Evolutionary conservation across 2,888 invertebrate species (phyloP).

Genomic region (Pristionchus arcanus): DNA sequence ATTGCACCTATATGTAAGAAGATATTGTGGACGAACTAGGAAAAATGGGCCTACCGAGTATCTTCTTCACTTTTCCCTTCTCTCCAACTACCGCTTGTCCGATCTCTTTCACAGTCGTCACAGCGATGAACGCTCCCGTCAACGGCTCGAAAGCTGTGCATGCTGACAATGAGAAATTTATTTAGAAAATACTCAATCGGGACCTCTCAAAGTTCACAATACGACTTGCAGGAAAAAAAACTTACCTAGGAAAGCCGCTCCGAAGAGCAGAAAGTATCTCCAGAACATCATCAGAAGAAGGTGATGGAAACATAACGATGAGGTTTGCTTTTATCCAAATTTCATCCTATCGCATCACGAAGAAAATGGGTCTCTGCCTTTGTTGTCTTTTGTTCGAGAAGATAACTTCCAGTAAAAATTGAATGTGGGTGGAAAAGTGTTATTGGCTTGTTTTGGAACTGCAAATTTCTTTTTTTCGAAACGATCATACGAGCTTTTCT

Average conservation of each 20-base stretch:
- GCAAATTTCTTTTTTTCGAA: not conserved
- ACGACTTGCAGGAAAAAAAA: not conserved
- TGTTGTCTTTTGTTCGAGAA: not conserved
- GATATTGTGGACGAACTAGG: not conserved
- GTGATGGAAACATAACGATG: not conserved
- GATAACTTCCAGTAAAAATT: not conserved
- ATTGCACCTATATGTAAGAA: not conserved
- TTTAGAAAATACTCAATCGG: too few species aligned
- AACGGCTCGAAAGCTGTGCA: not conserved
- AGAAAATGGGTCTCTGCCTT: not conserved
- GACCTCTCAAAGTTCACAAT: too few species aligned
- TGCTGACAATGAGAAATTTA: not conserved
- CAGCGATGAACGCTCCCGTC: not conserved
- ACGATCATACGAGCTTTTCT: not conserved
- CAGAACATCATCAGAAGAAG: not conserved
- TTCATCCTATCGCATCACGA: not conserved
- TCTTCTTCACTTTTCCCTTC: not conserved
- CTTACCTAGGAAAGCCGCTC: not conserved
- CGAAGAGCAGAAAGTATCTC: not conserved
- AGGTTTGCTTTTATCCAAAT: not conserved
- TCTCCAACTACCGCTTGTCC: not conserved
- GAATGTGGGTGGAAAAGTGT: not conserved
- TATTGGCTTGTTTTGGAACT: not conserved
- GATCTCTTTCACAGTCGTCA: not conserved
- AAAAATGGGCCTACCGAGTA: not conserved